Percentiles rank a stretch among this genome's conserved stretches.
These are phyloP conservation scores for Escarpia spicata DNA, from an alignment of 2,888 invertebrate genomes.

Conservation along the genomic window DNA sequence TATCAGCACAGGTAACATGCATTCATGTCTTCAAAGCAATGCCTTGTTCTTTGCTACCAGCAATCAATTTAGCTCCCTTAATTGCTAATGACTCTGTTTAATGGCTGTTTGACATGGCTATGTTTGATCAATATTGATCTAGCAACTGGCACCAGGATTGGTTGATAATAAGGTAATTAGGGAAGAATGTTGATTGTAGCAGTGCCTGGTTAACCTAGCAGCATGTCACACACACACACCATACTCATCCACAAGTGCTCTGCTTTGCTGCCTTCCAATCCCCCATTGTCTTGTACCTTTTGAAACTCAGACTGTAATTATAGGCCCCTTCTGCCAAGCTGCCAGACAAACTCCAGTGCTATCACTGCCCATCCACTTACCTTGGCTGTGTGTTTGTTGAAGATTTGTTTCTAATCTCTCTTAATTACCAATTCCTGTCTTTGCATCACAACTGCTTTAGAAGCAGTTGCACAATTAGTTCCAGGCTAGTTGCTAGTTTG, in stretches of 20 bases:
- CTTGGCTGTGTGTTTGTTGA: background rate
- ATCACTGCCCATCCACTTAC: background rate
- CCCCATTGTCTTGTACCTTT: background rate
- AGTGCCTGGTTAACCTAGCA: background rate
- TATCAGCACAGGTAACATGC: background rate
- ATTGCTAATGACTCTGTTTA: background rate
- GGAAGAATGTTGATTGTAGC: background rate
- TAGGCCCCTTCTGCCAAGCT: background rate
- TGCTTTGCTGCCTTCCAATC: background rate
- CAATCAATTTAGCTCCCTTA: background rate
- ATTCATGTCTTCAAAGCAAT: background rate
- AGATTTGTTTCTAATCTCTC: background rate
- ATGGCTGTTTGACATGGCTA: background rate
- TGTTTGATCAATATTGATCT: background rate
- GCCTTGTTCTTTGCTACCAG: background rate
- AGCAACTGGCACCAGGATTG: background rate
- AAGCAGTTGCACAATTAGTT: background rate
- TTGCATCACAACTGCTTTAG: background rate
- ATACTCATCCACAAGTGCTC: background rate
- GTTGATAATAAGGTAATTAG: background rate
- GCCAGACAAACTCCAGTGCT: background rate
- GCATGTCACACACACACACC: background rate
- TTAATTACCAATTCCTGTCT: background rate
- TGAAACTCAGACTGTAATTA: background rate
- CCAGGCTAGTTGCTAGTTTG: background rate